Conservation (phyloP, 2,797 vertebrate genomes). For the Spea hammondii region DNA sequence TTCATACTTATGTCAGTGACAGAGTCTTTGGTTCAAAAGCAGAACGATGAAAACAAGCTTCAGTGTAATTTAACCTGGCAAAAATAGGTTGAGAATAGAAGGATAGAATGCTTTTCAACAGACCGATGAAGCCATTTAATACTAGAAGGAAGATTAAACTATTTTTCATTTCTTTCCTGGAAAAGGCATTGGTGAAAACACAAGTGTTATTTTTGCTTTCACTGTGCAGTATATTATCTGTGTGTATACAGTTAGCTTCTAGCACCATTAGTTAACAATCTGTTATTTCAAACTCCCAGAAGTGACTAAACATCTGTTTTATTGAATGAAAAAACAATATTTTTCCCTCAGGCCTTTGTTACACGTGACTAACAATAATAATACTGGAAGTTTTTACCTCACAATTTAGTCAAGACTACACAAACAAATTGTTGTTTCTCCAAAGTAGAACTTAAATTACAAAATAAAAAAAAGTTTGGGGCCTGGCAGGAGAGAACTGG, state of each 20-base stretch:
- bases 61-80: slow-evolving; percentile 50
- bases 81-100: slow-evolving; percentile 37
- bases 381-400: too few species aligned
- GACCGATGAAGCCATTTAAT: slow-evolving; percentile 55
- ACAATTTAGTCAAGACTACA: too few species aligned
- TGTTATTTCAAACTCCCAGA: slow-evolving; percentile 60
- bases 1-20: slow-evolving; percentile 54
- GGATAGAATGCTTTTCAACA: slow-evolving; percentile 48
- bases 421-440: too few species aligned
- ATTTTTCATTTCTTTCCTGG: slow-evolving; percentile 60
- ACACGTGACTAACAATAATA: slow-evolving; percentile 10
- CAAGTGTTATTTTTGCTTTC: slow-evolving; percentile 62
- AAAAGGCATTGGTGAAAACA: slow-evolving; percentile 60
- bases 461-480: too few species aligned
- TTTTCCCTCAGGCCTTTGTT: slow-evolving; percentile 17
- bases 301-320: slow-evolving; percentile 69
- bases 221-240: slow-evolving; percentile 58
- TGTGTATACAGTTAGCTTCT: slow-evolving; percentile 60
- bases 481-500: too few species aligned
- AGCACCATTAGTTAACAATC: slow-evolving; percentile 63
- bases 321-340: slow-evolving; percentile 54
- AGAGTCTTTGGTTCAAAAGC: slow-evolving; percentile 30
- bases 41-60: slow-evolving; percentile 56
- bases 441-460: too few species aligned
- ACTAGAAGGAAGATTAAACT: slow-evolving; percentile 60